Conservation (phyloP, 1,140 invertebrate genomes). For the Bombus haemorrhoidalis region DNA sequence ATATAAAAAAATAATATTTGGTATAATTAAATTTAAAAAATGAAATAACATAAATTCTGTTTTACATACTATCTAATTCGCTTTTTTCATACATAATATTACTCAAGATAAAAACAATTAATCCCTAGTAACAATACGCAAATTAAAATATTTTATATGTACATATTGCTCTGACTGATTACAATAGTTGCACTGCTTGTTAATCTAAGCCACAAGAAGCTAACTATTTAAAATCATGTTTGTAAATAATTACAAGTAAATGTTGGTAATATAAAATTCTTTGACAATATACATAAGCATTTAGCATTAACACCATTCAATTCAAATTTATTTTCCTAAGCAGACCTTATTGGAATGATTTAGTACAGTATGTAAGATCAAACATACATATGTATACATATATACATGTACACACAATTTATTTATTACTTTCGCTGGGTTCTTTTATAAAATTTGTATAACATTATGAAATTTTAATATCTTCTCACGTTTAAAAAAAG, state of each 20-base stretch:
- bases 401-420: conserved; percentile 64
- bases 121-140: conserved; percentile 11
- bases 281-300: conserved; percentile 31
- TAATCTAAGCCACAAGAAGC: conserved; percentile 22
- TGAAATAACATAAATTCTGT: conserved; percentile 17
- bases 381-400: conserved; percentile 54
- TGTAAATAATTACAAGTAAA: conserved; percentile 29
- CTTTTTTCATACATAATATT: conserved; percentile 2
- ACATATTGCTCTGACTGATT: conserved; percentile 54
- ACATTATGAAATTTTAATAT: conserved; percentile 25
- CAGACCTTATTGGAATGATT: conserved; percentile 62
- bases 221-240: conserved; percentile 34
- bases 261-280: conserved; percentile 44
- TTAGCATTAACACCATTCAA: conserved; percentile 24
- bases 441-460: conserved; percentile 36
- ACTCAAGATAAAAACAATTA: not conserved
- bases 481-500: conserved; percentile 8
- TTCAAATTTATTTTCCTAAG: conserved; percentile 16
- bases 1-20: conserved; percentile 40
- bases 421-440: conserved; percentile 39
- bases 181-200: conserved; percentile 33
- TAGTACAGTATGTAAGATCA: conserved; percentile 46
- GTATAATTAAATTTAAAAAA: conserved; percentile 7
- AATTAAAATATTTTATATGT: conserved; percentile 49
- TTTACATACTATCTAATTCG: not conserved